Base-by-base conservation (phyloP, 2,888 invertebrate genomes). In the Choreutis nemorana region DNA sequence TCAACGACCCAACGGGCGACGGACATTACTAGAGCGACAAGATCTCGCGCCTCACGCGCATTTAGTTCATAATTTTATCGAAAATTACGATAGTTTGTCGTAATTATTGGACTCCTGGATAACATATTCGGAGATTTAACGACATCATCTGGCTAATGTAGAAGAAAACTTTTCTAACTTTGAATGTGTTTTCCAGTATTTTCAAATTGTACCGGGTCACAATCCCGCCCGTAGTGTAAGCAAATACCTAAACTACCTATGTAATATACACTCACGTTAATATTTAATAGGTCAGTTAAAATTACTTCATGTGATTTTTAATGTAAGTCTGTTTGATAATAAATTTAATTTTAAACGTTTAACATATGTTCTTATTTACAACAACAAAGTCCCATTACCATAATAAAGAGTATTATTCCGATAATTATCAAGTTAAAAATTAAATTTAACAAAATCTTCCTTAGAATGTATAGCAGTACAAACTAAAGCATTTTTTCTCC, bases 1-100 rank as follows among this genome's bases (percentile, higher is more conserved):
- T 94, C 55, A 91, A 91, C 65, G 94, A 95, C 77, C 94, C 94
- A 39, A 90, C 90, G 48, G 91, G 91, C 49, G 91, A 91, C 59
- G 91, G 79, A 71, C 91, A 89, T 85, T 92, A 89, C 84, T 94
- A 90, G 53, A 44, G 54, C 57, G 63, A 52, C 45, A 55, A 54
- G 77, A 78, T 78, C 77, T 78, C 77, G 66, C 63, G 65, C 64
- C 55, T 37, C 38, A 46, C 45, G 66, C 58, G 73, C 71, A 58
- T 53, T 58, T 42, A 55, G 61, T 58, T 75, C n/a, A n/a, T n/a
- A n/a, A 77, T 72, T 62, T 60, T 50, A 57, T 66, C 56, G 60
- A 48, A 52, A 61, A 59, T 61, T 62, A 59, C 53, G 55, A 57
- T 57, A 55, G 54, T 50, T 53, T 50, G 49, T 64, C n/a, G n/a